Percentiles rank a stretch among this genome's conserved stretches.
phyloP scores from a whole-genome alignment of 2,888 invertebrate genomes.

The Dysmachus trigonus region DNA sequence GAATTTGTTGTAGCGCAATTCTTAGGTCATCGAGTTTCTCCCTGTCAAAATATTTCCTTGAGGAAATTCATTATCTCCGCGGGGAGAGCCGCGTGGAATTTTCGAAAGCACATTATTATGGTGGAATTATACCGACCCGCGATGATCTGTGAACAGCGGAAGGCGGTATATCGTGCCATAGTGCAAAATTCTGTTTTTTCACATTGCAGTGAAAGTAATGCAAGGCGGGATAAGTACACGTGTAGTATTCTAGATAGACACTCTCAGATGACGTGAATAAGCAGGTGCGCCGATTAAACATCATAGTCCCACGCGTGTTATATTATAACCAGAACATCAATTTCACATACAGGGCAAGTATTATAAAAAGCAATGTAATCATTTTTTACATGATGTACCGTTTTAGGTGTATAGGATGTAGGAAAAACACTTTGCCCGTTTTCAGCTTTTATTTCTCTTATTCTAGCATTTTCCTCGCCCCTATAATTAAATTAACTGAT shows the following conservation, averaged over 20 bases:
- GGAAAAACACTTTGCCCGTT: too few relatives aligned
- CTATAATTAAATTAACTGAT: too few relatives aligned
- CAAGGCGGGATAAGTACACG: not conserved
- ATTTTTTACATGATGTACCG: too few relatives aligned
- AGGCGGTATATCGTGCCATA: not conserved
- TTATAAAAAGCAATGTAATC: too few relatives aligned
- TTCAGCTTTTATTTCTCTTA: too few relatives aligned
- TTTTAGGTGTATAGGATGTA: too few relatives aligned
- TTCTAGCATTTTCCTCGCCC: too few relatives aligned
- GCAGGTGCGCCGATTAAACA: too few relatives aligned
- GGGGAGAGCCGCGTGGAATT: not conserved
- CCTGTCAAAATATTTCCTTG: not conserved
- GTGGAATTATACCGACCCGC: not conserved
- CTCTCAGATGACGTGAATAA: too few relatives aligned
- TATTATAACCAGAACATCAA: too few relatives aligned
- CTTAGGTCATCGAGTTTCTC: not conserved
- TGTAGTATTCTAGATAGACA: not conserved
- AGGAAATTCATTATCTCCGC: not conserved
- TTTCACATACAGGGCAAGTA: too few relatives aligned
- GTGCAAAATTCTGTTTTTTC: not conserved
- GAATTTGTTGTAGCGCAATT: not conserved
- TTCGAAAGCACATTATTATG: not conserved
- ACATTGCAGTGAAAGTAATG: not conserved
- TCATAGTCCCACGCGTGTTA: too few relatives aligned
- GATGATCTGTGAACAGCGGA: not conserved